Evolutionary conservation across 1,140 invertebrate genomes (phyloP).

Genomic region (Venustaconcha ellipsiformis): DNA sequence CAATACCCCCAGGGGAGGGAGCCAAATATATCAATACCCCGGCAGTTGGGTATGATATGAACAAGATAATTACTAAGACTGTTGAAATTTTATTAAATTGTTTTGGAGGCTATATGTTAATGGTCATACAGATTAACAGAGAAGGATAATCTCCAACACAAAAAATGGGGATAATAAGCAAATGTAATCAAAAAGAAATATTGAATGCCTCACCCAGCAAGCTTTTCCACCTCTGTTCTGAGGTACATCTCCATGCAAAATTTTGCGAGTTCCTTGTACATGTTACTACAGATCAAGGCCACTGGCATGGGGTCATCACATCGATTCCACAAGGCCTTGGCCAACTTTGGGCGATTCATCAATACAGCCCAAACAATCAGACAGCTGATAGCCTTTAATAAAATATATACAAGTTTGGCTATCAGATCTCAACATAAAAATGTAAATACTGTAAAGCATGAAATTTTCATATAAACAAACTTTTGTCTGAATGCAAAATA

Average conservation of each 20-base stretch:
- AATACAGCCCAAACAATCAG: constrained; percentile 68
- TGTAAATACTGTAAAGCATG: neutral
- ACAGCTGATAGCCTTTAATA: constrained; percentile 55
- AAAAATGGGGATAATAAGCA: too few species aligned
- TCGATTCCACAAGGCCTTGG: constrained; percentile 69
- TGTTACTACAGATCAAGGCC: constrained; percentile 63
- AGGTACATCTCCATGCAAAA: constrained; percentile 47
- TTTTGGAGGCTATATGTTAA: too few species aligned
- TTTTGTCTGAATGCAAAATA: neutral
- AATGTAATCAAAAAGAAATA: neutral
- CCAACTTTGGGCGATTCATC: constrained; percentile 63
- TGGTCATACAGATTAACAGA: too few species aligned
- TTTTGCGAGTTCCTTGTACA: constrained; percentile 47
- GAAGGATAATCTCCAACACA: too few species aligned
- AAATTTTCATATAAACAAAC: neutral
- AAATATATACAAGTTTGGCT: neutral
- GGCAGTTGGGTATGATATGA: too few species aligned
- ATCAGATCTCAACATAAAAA: neutral
- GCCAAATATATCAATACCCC: neutral
- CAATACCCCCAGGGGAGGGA: neutral
- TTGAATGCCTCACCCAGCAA: constrained; percentile 42
- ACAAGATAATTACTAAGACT: too few species aligned
- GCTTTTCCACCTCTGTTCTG: constrained; percentile 39
- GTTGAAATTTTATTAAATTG: too few species aligned
- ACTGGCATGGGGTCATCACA: constrained; percentile 70